A percentile compares a stretch with the other conserved stretches of the same genome.
These are phyloP conservation scores for Timema podura DNA, from an alignment of 2,888 invertebrate genomes.

Conservation along the genomic window DNA sequence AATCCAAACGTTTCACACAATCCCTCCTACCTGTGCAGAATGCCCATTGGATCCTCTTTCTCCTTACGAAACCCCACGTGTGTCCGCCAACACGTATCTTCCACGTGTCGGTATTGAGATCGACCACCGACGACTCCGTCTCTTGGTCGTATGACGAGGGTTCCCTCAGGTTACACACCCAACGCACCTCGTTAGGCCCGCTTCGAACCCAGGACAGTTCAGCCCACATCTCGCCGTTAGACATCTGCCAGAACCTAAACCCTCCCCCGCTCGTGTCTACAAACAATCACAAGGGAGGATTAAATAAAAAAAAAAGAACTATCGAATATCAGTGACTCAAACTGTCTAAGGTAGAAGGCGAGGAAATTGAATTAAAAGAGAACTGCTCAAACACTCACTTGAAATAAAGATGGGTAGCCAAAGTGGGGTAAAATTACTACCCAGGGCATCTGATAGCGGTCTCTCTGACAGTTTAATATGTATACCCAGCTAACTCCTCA, in stretches of 20 bases:
- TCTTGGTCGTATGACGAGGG: neutral
- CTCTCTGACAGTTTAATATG: no score
- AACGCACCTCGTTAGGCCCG: neutral
- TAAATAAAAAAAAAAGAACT: no score
- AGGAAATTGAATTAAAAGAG: no score
- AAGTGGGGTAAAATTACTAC: no score
- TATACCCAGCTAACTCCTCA: no score
- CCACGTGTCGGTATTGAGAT: conserved; percentile 1
- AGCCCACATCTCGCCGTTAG: conserved; percentile 6
- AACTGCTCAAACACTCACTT: no score
- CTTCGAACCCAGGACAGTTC: neutral
- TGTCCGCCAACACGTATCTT: conserved; percentile 3
- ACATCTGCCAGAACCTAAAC: neutral
- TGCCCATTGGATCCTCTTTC: neutral
- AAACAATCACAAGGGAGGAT: no score
- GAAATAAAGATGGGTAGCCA: no score
- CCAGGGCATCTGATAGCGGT: no score
- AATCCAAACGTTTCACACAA: no score
- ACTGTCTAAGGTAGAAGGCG: no score
- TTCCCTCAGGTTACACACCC: neutral
- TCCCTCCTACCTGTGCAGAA: conserved; percentile 6
- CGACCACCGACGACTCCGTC: neutral
- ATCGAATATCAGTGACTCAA: no score
- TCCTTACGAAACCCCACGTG: neutral
- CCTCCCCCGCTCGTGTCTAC: conserved; percentile 10